Percentiles rank a stretch among this genome's conserved stretches.
Conservation (phyloP, 1,140 invertebrate genomes). For the Drosophila pseudoobscura region DNA sequence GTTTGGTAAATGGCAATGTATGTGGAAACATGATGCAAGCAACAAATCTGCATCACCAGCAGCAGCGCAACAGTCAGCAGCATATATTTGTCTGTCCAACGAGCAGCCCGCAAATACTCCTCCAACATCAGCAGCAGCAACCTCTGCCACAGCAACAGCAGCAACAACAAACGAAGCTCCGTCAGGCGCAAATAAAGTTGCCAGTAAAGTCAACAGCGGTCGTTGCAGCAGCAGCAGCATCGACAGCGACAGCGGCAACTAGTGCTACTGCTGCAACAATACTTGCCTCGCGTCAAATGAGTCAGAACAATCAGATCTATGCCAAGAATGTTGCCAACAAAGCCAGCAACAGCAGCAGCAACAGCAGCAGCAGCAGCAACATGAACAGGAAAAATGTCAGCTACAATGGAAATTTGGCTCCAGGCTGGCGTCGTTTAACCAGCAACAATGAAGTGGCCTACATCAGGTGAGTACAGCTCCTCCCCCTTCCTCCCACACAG, state of each 20-base stretch:
- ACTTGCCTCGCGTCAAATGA: slow-evolving; percentile 73
- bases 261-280: slow-evolving; percentile 55
- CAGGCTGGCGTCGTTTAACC: slow-evolving; percentile 79
- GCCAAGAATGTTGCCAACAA: slow-evolving; percentile 69
- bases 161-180: slow-evolving; percentile 57
- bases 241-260: slow-evolving; percentile 48
- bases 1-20: slow-evolving; percentile 72
- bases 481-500: neutral
- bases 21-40: slow-evolving; percentile 56
- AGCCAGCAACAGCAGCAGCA: slow-evolving; percentile 42
- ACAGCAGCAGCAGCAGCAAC: slow-evolving; percentile 22
- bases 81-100: slow-evolving; percentile 67
- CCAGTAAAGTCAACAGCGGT: slow-evolving; percentile 50
- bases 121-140: slow-evolving; percentile 47
- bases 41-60: slow-evolving; percentile 55
- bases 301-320: slow-evolving; percentile 68
- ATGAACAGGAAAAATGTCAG: slow-evolving; percentile 33
- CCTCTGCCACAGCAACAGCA: slow-evolving; percentile 43
- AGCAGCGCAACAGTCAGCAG: slow-evolving; percentile 44
- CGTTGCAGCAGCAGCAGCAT: slow-evolving; percentile 32
- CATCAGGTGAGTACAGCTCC: slow-evolving; percentile 73
- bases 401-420: slow-evolving; percentile 80
- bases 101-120: slow-evolving; percentile 52
- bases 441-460: slow-evolving; percentile 82
- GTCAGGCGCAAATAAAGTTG: slow-evolving; percentile 65